Percentiles rank a stretch among this genome's conserved stretches.
These are phyloP conservation scores for Diachasmimorpha longicaudata DNA, from an alignment of 1,140 invertebrate genomes.

Conservation along the genomic window DNA sequence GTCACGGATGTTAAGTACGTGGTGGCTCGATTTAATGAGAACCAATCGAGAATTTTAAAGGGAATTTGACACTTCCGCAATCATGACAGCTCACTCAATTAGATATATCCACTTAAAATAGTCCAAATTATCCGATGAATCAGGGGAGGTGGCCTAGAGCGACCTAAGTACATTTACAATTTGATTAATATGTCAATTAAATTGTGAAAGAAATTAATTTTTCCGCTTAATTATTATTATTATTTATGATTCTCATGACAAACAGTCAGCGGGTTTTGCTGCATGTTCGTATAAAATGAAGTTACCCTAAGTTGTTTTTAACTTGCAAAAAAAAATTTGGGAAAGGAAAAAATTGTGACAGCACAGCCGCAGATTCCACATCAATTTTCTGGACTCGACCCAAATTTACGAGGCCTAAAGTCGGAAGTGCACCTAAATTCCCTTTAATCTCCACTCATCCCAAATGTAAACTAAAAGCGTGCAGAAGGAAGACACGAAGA, in stretches of 20 bases:
- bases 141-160: no score
- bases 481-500: neutral
- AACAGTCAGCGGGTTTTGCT: no score
- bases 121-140: neutral
- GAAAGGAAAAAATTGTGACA: no score
- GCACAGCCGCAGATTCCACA: neutral
- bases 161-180: no score
- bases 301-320: no score
- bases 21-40: neutral
- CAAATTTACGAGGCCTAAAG: constrained; percentile 5
- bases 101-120: neutral
- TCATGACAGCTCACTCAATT: neutral
- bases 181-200: no score
- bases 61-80: neutral
- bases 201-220: no score
- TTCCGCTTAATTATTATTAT: no score
- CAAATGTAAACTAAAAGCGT: constrained; percentile 3
- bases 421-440: constrained; percentile 6
- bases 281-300: no score
- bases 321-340: no score
- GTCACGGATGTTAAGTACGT: neutral
- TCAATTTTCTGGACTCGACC: constrained; percentile 5
- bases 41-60: neutral
- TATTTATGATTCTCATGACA: no score
- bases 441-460: constrained; percentile 1